Percentiles rank a stretch among this genome's conserved stretches.
phyloP scores from a whole-genome alignment of 2,113 vertebrate species.

The Empidonax traillii region DNA sequence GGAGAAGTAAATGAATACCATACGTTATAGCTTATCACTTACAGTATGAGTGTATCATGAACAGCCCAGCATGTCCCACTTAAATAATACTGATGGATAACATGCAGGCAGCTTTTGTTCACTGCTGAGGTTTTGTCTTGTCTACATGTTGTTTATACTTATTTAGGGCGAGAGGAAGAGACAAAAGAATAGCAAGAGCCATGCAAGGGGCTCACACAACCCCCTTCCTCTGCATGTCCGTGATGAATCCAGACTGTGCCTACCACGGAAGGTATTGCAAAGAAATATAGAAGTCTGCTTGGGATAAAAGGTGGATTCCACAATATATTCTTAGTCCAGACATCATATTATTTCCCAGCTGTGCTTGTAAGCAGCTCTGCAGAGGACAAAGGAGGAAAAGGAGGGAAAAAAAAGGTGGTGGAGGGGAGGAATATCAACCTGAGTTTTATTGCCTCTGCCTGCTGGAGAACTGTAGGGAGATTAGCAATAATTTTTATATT shows the following conservation, averaged over 20 bases:
- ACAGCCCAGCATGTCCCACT: conserved; percentile 60
- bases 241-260: not conserved
- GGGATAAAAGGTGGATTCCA: conserved; percentile 37
- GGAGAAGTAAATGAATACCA: conserved; percentile 70
- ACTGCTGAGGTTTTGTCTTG: conserved; percentile 63
- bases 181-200: conserved; percentile 26
- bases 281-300: conserved; percentile 17
- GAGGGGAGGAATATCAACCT: not conserved
- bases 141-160: conserved; percentile 31
- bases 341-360: conserved; percentile 28
- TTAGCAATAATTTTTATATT: conserved; percentile 60
- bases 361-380: not conserved
- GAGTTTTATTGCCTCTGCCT: conserved; percentile 56
- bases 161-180: not conserved
- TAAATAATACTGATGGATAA: conserved; percentile 71
- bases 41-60: conserved; percentile 63
- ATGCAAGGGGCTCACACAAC: not conserved
- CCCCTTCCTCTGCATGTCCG: not conserved
- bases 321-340: conserved; percentile 12
- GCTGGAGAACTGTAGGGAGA: conserved; percentile 48
- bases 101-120: conserved; percentile 65
- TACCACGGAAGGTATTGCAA: not conserved
- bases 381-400: conserved; percentile 23
- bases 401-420: too few relatives aligned
- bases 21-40: conserved; percentile 73